Conservation (phyloP, 2,113 vertebrate genomes). For the Pedetes capensis region DNA sequence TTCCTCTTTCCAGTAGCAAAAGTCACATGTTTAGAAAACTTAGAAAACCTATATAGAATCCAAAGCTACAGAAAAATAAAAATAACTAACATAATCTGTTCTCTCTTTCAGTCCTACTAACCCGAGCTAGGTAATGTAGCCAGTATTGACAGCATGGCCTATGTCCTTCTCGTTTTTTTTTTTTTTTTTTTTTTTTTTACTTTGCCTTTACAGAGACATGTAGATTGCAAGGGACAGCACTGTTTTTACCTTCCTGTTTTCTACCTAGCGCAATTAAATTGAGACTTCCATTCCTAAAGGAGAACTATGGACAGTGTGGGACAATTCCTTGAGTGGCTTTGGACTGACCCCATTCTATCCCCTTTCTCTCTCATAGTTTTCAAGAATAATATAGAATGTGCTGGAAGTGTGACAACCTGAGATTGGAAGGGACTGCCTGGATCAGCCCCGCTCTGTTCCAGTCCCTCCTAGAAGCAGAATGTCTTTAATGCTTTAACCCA, state of each 20-base stretch:
- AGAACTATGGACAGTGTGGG: not conserved
- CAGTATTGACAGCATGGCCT: fast-evolving
- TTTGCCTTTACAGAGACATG: not conserved
- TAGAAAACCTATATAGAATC: not conserved
- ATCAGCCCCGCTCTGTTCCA: not conserved
- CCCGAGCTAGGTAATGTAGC: no score
- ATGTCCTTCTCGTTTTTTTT: not conserved
- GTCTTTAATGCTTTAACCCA: not conserved
- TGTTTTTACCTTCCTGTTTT: not conserved
- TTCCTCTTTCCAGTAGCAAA: not conserved
- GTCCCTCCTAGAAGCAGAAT: not conserved
- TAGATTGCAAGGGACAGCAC: not conserved
- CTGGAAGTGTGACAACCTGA: not conserved
- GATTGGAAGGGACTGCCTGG: not conserved
- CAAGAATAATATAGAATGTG: not conserved
- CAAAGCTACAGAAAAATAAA: not conserved
- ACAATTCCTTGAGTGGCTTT: not conserved
- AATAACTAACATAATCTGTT: not conserved
- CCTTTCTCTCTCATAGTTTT: no score
- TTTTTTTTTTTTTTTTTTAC: not conserved
- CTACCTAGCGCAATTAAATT: not conserved
- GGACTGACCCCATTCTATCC: not conserved
- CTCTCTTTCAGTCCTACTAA: not conserved
- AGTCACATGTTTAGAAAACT: constrained; percentile 1
- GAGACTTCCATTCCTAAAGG: not conserved